A percentile compares a stretch with the other conserved stretches of the same genome.
These are phyloP conservation scores for Ophraella communa DNA, from an alignment of 2,888 invertebrate genomes.

Conservation along the genomic window DNA sequence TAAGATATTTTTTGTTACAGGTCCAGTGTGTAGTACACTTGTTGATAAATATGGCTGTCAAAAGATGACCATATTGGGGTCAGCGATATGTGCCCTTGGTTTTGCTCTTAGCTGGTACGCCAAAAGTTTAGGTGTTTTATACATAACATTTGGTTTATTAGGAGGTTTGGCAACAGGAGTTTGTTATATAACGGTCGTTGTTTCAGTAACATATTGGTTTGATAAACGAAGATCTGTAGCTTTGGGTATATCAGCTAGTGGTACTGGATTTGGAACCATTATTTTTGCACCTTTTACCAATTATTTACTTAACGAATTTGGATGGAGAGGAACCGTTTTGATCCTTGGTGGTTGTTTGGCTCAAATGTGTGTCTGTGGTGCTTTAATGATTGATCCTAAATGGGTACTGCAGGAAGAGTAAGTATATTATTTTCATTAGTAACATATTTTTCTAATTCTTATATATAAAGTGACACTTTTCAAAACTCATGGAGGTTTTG, in stretches of 20 bases:
- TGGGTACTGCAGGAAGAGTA: constrained; percentile 75
- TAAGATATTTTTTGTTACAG: constrained; percentile 63
- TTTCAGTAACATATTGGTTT: constrained; percentile 92
- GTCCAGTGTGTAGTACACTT: constrained; percentile 82
- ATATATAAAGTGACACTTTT: no score
- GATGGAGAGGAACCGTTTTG: constrained; percentile 83
- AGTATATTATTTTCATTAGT: constrained; percentile 10
- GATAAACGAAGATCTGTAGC: constrained; percentile 86
- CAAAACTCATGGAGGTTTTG: no score
- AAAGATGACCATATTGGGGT: constrained; percentile 64
- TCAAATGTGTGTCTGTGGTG: constrained; percentile 84
- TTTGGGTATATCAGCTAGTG: constrained; percentile 85
- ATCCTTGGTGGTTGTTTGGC: constrained; percentile 83
- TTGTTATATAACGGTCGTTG: constrained; percentile 90
- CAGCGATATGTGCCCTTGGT: constrained; percentile 74
- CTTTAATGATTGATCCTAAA: constrained; percentile 86
- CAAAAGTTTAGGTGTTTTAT: constrained; percentile 77
- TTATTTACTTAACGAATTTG: constrained; percentile 76
- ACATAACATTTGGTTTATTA: constrained; percentile 84
- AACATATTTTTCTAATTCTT: no score
- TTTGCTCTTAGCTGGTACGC: constrained; percentile 77
- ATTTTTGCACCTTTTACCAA: constrained; percentile 86
- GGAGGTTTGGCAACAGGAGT: constrained; percentile 84
- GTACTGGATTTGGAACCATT: constrained; percentile 90
- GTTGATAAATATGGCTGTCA: constrained; percentile 79